A percentile compares a stretch with the other conserved stretches of the same genome.
Conservation (phyloP, 2,797 vertebrate genomes). For the Lateolabrax maculatus region DNA sequence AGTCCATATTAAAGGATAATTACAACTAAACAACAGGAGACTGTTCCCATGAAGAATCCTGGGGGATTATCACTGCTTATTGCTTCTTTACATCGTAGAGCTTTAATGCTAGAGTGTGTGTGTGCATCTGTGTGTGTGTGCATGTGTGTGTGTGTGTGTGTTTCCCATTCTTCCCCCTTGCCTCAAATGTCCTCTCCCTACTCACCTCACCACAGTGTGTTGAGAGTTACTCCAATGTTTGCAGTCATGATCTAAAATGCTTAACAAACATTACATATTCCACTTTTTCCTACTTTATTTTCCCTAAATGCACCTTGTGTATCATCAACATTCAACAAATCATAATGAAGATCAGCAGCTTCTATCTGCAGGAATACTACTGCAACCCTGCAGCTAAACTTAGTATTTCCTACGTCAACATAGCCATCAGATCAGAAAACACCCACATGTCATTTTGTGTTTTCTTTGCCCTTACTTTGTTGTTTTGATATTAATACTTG, state of each 20-base stretch:
- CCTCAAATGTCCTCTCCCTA: background rate
- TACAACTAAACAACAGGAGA: slow-evolving; percentile 77
- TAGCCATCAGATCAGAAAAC: slow-evolving; percentile 7
- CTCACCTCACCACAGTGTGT: background rate
- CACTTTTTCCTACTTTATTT: background rate
- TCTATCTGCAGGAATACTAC: background rate
- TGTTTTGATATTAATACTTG: background rate
- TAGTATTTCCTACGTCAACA: background rate
- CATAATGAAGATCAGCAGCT: background rate
- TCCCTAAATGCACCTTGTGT: background rate
- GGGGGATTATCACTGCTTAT: slow-evolving; percentile 75
- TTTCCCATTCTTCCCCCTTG: background rate
- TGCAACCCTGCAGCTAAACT: background rate
- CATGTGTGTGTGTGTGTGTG: slow-evolving; percentile 26
- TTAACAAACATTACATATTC: background rate
- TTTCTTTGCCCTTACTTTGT: background rate
- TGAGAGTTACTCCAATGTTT: background rate
- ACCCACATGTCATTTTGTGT: background rate
- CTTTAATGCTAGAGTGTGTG: slow-evolving; percentile 20
- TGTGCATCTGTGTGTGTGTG: slow-evolving; percentile 24
- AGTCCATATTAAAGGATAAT: slow-evolving; percentile 82
- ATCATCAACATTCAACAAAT: background rate
- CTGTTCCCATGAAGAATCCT: slow-evolving; percentile 72
- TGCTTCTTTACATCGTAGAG: slow-evolving; percentile 67
- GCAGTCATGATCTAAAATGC: background rate